Evolutionary conservation across 2,888 invertebrate species (phyloP).

Genomic region (Diachrysia chrysitis): DNA sequence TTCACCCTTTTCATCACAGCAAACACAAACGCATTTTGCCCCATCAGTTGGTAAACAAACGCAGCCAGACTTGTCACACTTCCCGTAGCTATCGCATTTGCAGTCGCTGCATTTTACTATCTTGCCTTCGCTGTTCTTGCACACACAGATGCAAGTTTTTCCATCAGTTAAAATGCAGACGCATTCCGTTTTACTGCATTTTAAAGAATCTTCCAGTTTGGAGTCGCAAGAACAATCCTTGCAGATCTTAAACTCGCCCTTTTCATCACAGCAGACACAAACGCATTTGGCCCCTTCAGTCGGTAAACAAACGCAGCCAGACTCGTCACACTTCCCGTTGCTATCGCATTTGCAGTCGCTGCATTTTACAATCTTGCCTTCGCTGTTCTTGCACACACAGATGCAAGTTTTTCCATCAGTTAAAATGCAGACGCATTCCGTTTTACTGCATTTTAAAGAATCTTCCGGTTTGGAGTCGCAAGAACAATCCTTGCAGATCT

Average conservation of each 20-base stretch:
- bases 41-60: conserved; percentile 59
- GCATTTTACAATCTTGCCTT: conserved; percentile 51
- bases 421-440: conserved; percentile 51
- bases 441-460: conserved; percentile 26
- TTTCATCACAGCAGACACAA: conserved; percentile 41
- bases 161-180: conserved; percentile 47
- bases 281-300: conserved; percentile 42
- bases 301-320: conserved; percentile 64
- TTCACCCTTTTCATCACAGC: conserved; percentile 25
- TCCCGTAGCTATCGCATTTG: conserved; percentile 38
- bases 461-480: conserved; percentile 29
- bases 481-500: conserved; percentile 36
- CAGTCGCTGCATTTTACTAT: conserved; percentile 55
- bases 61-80: conserved; percentile 41
- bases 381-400: conserved; percentile 56
- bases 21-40: conserved; percentile 39
- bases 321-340: conserved; percentile 57
- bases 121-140: conserved; percentile 44
- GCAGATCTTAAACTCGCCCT: conserved; percentile 31
- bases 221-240: conserved; percentile 36
- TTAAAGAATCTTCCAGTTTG: conserved; percentile 14
- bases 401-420: conserved; percentile 58
- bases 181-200: conserved; percentile 37
- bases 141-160: conserved; percentile 42
- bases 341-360: conserved; percentile 61